Evolutionary conservation across 2,888 invertebrate genomes (phyloP).

Genomic region (Adelphocoris suturalis): DNA sequence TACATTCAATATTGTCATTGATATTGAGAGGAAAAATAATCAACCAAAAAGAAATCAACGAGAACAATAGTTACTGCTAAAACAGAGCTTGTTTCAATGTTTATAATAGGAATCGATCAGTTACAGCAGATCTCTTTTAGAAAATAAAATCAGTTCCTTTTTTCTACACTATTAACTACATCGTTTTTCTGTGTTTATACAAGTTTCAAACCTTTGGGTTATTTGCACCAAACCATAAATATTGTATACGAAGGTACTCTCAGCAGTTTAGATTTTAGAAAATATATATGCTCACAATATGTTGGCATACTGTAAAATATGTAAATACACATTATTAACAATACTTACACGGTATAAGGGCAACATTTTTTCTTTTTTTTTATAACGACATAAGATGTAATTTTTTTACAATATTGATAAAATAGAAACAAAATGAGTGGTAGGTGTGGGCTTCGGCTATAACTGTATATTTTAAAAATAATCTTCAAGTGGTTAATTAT

Average conservation of each 20-base stretch:
- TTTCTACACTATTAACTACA: slow-evolving; percentile 14
- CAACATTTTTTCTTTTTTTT: neutral
- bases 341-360: neutral
- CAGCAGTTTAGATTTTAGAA: neutral
- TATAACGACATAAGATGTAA: neutral
- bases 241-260: neutral
- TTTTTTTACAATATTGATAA: neutral
- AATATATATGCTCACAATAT: slow-evolving; percentile 9
- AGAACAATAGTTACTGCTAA: slow-evolving; percentile 40
- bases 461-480: no score
- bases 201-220: neutral
- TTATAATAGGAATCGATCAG: neutral
- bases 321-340: slow-evolving; percentile 14
- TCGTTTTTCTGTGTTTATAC: neutral
- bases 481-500: no score
- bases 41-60: no score
- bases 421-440: neutral
- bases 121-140: neutral
- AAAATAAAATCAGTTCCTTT: slow-evolving; percentile 25
- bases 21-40: no score
- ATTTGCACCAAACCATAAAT: neutral
- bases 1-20: no score
- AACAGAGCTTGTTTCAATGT: slow-evolving; percentile 51
- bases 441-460: neutral
- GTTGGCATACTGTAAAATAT: neutral